Evolutionary conservation across 2,797 vertebrate genomes (phyloP).

Genomic region (Prunella strophiata): DNA sequence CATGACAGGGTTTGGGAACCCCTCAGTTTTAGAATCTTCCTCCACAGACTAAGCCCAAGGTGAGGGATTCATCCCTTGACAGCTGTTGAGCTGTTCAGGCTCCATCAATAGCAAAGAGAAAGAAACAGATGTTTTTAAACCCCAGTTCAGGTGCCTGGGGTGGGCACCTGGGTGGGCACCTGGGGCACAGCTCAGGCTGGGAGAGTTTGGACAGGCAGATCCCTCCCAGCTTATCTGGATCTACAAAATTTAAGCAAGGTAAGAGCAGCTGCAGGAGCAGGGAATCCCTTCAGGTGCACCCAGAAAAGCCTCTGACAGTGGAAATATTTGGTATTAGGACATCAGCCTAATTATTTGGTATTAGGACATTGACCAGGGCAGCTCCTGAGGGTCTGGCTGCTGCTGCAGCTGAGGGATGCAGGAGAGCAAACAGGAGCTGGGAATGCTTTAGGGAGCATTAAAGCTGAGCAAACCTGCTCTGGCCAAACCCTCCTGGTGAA

Average conservation of each 20-base stretch:
- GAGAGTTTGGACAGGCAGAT: background rate
- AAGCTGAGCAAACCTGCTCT: background rate
- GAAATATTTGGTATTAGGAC: background rate
- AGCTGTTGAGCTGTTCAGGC: background rate
- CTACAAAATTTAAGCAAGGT: rapidly evolving
- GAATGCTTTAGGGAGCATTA: background rate
- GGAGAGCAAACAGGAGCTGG: rapidly evolving
- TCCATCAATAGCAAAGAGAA: background rate
- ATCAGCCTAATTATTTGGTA: background rate
- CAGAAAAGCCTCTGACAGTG: background rate
- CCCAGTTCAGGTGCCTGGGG: background rate
- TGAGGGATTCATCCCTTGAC: background rate
- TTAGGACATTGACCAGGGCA: background rate
- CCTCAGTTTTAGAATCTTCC: background rate
- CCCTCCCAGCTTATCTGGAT: background rate
- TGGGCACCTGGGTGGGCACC: too few species aligned
- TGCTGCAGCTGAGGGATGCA: background rate
- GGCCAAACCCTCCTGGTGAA: background rate
- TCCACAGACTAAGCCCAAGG: rapidly evolving
- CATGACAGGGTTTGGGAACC: background rate
- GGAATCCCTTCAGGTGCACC: background rate
- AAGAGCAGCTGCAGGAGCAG: background rate
- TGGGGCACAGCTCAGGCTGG: background rate
- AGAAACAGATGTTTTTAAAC: rapidly evolving
- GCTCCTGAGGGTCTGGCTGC: rapidly evolving